Conservation (phyloP, 2,113 vertebrate species). For the Gallinago paraguaiae region DNA sequence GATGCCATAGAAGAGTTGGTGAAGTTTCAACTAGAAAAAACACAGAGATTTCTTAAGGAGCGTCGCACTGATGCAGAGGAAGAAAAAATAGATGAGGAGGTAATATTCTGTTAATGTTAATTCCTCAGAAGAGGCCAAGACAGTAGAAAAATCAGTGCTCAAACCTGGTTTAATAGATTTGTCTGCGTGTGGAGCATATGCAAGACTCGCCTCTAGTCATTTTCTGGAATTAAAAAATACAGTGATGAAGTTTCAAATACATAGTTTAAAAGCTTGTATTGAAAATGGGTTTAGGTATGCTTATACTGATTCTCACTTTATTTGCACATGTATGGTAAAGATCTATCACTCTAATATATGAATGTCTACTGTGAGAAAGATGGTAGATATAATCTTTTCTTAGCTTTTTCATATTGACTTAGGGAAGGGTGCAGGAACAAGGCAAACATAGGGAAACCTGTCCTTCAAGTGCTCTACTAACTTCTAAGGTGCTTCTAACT, state of each 20-base stretch:
- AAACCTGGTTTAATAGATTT: not conserved
- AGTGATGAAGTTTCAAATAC: not conserved
- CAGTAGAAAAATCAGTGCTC: not conserved
- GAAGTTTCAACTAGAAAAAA: constrained; percentile 94
- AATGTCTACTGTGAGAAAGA: not conserved
- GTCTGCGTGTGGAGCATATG: not conserved
- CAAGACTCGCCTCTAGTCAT: not conserved
- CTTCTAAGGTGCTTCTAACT: not conserved
- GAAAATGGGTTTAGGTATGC: not conserved
- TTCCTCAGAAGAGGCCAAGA: not conserved
- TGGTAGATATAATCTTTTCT: not conserved
- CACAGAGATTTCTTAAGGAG: constrained; percentile 89
- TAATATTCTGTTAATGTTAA: not conserved
- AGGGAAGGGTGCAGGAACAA: not conserved
- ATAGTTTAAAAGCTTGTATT: not conserved
- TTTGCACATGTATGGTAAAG: not conserved
- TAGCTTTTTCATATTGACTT: not conserved
- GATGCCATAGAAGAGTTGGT: constrained; percentile 96
- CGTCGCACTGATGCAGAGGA: constrained; percentile 84
- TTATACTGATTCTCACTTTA: not conserved
- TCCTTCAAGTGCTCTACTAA: not conserved
- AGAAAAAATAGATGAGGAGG: constrained; percentile 93
- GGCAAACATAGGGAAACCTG: not conserved
- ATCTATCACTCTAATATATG: not conserved
- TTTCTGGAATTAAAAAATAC: not conserved